Conservation (phyloP, 2,797 vertebrate species). For the Triplophysa yarkandensis region DNA sequence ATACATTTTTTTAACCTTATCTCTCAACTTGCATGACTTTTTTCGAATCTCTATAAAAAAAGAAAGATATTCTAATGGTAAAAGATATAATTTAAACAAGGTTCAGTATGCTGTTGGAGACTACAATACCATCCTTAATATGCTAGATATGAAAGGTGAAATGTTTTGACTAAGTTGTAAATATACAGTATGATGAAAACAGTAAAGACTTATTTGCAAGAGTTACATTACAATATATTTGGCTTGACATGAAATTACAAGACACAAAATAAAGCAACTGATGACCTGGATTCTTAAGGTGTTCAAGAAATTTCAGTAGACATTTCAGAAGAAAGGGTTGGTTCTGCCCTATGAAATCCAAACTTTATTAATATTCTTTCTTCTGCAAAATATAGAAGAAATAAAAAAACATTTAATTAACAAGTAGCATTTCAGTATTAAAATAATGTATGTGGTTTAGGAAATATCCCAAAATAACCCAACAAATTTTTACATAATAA, state of each 20-base stretch:
- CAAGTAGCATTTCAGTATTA: no score
- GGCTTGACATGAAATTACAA: slow-evolving; percentile 2
- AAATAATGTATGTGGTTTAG: no score
- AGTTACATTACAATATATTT: background rate
- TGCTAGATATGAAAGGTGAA: background rate
- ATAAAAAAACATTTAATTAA: no score
- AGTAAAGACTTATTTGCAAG: background rate
- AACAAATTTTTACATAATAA: no score
- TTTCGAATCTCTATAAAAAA: no score
- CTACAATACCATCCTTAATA: background rate
- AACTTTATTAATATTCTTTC: no score
- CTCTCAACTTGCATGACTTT: no score
- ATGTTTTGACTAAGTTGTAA: slow-evolving; percentile 8
- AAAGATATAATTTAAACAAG: background rate
- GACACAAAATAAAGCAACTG: background rate
- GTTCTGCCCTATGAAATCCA: no score
- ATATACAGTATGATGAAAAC: slow-evolving; percentile 11
- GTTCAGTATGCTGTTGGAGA: background rate
- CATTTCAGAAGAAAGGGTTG: no score
- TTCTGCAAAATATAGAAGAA: no score
- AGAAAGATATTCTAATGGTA: background rate
- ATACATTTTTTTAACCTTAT: no score
- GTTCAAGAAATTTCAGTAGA: slow-evolving; percentile 5
- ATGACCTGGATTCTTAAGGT: slow-evolving; percentile 17
- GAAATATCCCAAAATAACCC: no score